A percentile compares a stretch with the other conserved stretches of the same genome.
Conservation (phyloP, 2,797 vertebrate genomes). For the Xyrichtys novacula region DNA sequence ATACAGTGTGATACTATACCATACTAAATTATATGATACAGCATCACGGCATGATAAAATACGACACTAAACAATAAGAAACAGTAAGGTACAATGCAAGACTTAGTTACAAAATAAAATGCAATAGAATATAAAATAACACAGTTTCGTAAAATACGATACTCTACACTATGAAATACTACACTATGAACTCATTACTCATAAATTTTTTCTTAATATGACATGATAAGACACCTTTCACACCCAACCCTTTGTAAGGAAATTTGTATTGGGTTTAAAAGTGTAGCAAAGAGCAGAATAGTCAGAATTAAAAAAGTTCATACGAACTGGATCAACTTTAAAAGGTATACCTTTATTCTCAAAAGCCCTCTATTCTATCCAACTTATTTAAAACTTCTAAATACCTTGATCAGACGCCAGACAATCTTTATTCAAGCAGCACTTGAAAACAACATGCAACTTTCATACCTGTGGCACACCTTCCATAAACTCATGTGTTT, state of each 20-base stretch:
- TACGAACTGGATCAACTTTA: not conserved
- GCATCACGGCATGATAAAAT: not conserved
- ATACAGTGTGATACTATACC: not conserved
- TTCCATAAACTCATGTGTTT: constrained; percentile 17
- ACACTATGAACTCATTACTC: too few species aligned
- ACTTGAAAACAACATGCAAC: not conserved
- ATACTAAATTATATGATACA: not conserved
- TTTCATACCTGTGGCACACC: constrained; percentile 21
- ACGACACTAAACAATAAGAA: too few species aligned
- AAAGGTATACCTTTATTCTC: not conserved
- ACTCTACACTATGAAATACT: too few species aligned
- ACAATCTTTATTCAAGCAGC: not conserved
- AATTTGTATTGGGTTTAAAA: not conserved
- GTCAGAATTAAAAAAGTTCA: not conserved
- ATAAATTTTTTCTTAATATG: too few species aligned
- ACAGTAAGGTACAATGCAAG: too few species aligned
- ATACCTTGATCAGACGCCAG: not conserved
- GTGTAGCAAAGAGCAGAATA: not conserved
- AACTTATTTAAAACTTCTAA: not conserved
- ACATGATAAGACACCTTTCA: too few species aligned
- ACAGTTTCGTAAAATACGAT: too few species aligned
- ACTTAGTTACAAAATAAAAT: too few species aligned
- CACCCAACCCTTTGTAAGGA: too few species aligned
- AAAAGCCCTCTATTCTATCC: not conserved
- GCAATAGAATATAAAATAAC: too few species aligned